These are phyloP conservation scores for Ctenopoma multispine DNA, from an alignment of 2,797 vertebrate genomes.

Conservation along the genomic window DNA sequence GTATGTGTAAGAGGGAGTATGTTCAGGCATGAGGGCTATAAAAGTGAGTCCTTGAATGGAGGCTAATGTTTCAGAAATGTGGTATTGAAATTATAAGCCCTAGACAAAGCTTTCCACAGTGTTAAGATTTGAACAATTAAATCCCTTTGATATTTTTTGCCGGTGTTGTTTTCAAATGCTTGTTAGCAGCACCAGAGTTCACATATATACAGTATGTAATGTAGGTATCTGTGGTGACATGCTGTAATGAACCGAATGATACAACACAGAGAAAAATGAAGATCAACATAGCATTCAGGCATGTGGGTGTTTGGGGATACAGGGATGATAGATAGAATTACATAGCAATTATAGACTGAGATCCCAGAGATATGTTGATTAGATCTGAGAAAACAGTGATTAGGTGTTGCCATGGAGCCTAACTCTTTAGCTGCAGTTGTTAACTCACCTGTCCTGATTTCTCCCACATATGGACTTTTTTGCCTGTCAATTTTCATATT, in stretches of 20 bases:
- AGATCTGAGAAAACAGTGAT: slow-evolving; percentile 22
- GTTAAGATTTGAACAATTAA: neutral
- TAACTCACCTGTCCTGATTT: slow-evolving; percentile 2
- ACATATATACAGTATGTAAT: neutral
- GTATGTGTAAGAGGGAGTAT: slow-evolving; percentile 15
- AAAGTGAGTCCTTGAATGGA: slow-evolving; percentile 9
- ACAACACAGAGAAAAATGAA: too few species aligned
- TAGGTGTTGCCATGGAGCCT: slow-evolving; percentile 1
- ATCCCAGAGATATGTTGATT: slow-evolving; percentile 10
- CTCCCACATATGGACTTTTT: neutral
- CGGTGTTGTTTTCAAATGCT: neutral
- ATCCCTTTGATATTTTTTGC: neutral
- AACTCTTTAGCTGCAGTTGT: slow-evolving; percentile 1
- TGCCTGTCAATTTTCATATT: slow-evolving; percentile 1
- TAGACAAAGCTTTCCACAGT: neutral
- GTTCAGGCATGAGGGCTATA: slow-evolving; percentile 14
- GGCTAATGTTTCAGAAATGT: neutral
- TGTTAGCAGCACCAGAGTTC: neutral
- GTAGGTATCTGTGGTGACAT: neutral
- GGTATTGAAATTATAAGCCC: neutral
- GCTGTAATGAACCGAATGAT: neutral
- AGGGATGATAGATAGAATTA: slow-evolving; percentile 7
- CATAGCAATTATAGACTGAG: slow-evolving; percentile 3
- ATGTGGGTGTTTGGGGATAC: neutral
- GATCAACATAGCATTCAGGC: neutral